Evolutionary conservation across 2,888 invertebrate genomes (phyloP), one percentile per base, ranked within the genome.

Genomic region (Stegophylla sp.): DNA sequence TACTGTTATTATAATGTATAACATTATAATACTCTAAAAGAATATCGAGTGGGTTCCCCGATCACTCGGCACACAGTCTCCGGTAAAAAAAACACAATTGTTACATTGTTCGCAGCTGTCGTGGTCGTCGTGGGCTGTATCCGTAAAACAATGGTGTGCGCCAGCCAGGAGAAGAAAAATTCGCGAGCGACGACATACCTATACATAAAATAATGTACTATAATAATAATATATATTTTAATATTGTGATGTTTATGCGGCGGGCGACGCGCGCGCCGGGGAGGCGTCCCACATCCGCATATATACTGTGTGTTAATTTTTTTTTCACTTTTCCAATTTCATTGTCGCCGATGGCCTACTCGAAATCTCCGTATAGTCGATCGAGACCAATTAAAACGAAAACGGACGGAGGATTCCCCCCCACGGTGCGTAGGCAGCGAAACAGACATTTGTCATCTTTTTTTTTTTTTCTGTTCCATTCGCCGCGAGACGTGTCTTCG

Each of bases 301-400:
- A 34, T 41, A 41, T 20, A 15, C 59, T 45, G 61, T 34, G 61
- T 34, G 75, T 75, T 75, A 64, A 64, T 64, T 48, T 64, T n/a
- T 48, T n/a, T 26, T 48, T 48, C n/a, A 23, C 48, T 28, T 28
- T 67, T 28, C 48, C 10, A n/a, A 26, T n/a, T 48, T 45, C 67
- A 67, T 69, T 69, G 69, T 69, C 51, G 26, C 26, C 26, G 28
- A 28, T 53, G 53, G 26, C 53, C 48, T 48, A 26, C 67, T 63
- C 34, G 63, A 34, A 34, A 34, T 63, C 63, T 9, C 28, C 41
- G 41, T n/a, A 23, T 23, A 43, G 45, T 48, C 63, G 17, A 63
- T 64, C 74, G 74, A 51, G 66, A 76, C 66, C 66, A 56, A 76
- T 76, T 66, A 76, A 66, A 76, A 76, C 53, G 64, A 51, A 75